These are phyloP conservation scores for Macrophya annulata DNA, from an alignment of 2,888 invertebrate genomes.

Conservation along the genomic window DNA sequence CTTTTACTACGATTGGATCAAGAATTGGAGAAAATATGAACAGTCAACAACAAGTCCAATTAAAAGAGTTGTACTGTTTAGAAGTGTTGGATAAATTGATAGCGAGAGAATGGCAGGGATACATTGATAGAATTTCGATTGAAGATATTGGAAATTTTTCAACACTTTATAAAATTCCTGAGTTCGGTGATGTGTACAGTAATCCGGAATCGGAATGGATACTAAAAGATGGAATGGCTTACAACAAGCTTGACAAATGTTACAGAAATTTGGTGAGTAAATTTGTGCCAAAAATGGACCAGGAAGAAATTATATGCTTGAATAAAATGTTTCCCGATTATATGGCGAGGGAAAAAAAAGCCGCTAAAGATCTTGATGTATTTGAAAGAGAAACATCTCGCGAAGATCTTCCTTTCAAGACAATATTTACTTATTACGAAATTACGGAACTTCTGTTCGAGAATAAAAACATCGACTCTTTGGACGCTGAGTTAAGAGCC, in stretches of 20 bases:
- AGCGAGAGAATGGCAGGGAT: slow-evolving; percentile 33
- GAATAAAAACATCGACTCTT: slow-evolving; percentile 33
- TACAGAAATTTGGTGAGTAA: slow-evolving; percentile 28
- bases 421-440: slow-evolving; percentile 19
- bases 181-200: slow-evolving; percentile 18
- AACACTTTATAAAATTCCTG: not conserved
- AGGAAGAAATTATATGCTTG: slow-evolving; percentile 15
- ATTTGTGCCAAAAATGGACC: not conserved
- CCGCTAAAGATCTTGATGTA: not conserved
- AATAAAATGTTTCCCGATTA: slow-evolving; percentile 40
- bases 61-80: slow-evolving; percentile 32
- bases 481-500: slow-evolving; percentile 15
- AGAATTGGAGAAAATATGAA: slow-evolving; percentile 3
- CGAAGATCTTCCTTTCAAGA: slow-evolving; percentile 45
- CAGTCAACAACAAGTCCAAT: slow-evolving; percentile 14
- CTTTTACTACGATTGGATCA: not conserved
- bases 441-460: slow-evolving; percentile 12
- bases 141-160: slow-evolving; percentile 36
- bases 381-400: not conserved
- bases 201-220: slow-evolving; percentile 47
- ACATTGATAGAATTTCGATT: slow-evolving; percentile 19
- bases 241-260: slow-evolving; percentile 42
- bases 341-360: slow-evolving; percentile 18
- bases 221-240: slow-evolving; percentile 22
- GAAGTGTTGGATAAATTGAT: slow-evolving; percentile 39